Evolutionary conservation across 2,888 invertebrate species (phyloP), one percentile per base, ranked within the genome.

Genomic region (Limnephilus rhombicus): DNA sequence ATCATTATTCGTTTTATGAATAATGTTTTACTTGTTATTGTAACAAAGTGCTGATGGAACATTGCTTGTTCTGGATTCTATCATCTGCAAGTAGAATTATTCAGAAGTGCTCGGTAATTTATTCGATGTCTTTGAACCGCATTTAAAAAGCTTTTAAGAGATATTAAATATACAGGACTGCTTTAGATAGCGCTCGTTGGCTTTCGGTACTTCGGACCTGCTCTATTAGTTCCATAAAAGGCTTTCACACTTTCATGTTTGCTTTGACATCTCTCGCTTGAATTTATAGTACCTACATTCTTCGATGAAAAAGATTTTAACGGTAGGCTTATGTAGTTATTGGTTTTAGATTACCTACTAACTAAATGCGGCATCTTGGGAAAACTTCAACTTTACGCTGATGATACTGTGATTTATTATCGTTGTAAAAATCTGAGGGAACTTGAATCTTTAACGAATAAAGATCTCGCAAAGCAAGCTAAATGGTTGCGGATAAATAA

Each of bases 81-180:
- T 87, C 68, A 53, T 29, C 86, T 53, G 53, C 53, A 86, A 86
- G 15, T 31, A 7, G 11, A 31, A 31, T 34, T 45, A 80, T 80
- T 80, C 31, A n/a, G 18, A 89, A 89, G 88, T 80, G 88, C 88
- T 89, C 80, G n/a, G 18, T 89, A 89, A 89, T 80, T 89, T 89
- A 89, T 89, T 89, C 88, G 80, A 89, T 89, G 88, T 89, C 87
- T 87, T 87, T 87, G 87, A 49, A 89, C 88, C 80, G 88, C 88
- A 80, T 89, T 89, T 89, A 89, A 89, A 86, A 89, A 89, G 80
- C 88, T 89, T 89, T 89, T 80, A 89, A 37, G 37, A 34, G 88
- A 37, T 80, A 89, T 80, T 89, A 89, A 89, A 89, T 89, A 89
- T 89, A 89, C 87, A 87, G 31, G 53, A 53, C 5, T 49, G 31